Evolutionary conservation across 2,113 vertebrate species (phyloP).

Genomic region (Entomyzon cyanotis): DNA sequence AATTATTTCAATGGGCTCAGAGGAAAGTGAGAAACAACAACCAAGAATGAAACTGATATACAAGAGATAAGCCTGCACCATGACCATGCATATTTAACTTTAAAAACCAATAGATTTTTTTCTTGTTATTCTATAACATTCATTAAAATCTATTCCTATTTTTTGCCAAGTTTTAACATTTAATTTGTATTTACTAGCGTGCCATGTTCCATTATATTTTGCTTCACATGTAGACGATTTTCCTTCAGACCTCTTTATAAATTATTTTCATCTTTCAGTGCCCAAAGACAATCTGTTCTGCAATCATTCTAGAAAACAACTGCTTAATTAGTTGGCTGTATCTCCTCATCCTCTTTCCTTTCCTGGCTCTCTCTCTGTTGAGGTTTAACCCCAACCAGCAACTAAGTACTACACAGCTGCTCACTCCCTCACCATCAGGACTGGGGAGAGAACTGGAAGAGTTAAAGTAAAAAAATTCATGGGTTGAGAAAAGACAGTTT

Average conservation of each 20-base stretch:
- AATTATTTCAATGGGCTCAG: not conserved
- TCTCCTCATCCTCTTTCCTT: not conserved
- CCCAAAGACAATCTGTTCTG: not conserved
- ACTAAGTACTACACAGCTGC: not conserved
- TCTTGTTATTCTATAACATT: not conserved
- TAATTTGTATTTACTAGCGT: not conserved
- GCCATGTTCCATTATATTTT: not conserved
- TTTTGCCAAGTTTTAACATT: not conserved
- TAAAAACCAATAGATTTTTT: not conserved
- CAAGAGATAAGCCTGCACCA: not conserved
- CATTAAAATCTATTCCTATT: not conserved
- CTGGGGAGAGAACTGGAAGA: not conserved
- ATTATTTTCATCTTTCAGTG: not conserved
- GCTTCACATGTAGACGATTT: not conserved
- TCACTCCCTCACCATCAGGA: not conserved
- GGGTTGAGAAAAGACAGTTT: not conserved
- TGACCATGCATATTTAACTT: not conserved
- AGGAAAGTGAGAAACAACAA: not conserved
- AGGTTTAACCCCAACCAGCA: not conserved
- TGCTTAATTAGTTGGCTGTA: slow-evolving; percentile 12
- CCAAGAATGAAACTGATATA: not conserved
- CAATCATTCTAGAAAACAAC: not conserved
- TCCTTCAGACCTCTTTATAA: not conserved
- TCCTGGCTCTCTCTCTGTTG: not conserved
- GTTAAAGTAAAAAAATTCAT: not conserved